Conservation (phyloP, 2,113 vertebrate species). For the Rhegmatorhina hoffmannsi region DNA sequence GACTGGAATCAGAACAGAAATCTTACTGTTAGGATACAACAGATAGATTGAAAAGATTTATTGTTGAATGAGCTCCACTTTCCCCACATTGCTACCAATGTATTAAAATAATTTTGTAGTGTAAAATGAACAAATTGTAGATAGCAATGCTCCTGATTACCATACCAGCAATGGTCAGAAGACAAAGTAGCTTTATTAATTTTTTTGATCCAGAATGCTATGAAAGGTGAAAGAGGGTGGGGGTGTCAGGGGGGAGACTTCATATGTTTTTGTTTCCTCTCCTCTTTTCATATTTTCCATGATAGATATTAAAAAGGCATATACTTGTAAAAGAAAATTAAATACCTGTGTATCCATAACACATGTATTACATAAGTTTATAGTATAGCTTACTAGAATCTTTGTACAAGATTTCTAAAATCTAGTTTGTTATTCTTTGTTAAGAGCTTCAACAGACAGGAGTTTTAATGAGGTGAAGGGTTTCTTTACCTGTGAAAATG, state of each 20-base stretch:
- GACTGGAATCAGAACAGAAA: not conserved
- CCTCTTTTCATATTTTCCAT: not conserved
- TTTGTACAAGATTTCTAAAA: too few relatives aligned
- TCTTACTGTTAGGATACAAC: not conserved
- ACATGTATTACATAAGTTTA: too few relatives aligned
- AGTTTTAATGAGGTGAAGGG: too few relatives aligned
- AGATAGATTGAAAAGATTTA: not conserved
- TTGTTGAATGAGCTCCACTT: not conserved
- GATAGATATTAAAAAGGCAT: not conserved
- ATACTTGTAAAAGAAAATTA: constrained; percentile 46
- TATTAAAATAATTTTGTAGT: not conserved
- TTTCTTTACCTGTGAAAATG: too few relatives aligned
- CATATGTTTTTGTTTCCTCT: not conserved
- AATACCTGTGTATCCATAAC: not conserved
- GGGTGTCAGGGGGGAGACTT: not conserved
- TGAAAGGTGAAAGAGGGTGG: not conserved
- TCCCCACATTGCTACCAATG: not conserved
- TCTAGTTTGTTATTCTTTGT: too few relatives aligned
- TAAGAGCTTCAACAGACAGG: too few relatives aligned
- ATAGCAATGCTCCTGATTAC: not conserved
- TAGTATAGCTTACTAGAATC: too few relatives aligned
- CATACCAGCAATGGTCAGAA: not conserved
- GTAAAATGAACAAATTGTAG: not conserved
- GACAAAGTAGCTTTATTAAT: not conserved
- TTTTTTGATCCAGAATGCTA: not conserved